Evolutionary conservation across 2,113 vertebrate genomes (phyloP), one percentile per base, ranked within the genome.

Genomic region (Apteryx mantelli): DNA sequence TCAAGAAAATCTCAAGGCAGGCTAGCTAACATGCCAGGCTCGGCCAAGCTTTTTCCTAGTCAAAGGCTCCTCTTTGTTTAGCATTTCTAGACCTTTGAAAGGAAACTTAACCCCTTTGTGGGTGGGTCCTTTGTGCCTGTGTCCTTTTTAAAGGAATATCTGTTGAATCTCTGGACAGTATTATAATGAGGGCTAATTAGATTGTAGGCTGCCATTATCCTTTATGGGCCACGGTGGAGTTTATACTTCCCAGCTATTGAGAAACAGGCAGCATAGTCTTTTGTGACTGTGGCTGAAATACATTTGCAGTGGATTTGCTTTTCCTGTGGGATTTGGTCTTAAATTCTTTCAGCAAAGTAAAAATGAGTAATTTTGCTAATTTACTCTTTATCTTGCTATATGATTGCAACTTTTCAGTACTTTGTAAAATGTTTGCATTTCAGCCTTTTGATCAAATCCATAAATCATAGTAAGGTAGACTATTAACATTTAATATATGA

Each of bases 141-240:
- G 64, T 93, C 34, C 52, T 75, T 93, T 92, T 44, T 69, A 63
- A 89, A 82, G 21, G 61, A 69, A 38, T 66, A 86, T 55, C 75
- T 97, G 68, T 81, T 91, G 58, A 70, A 77, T 83, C 48, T 89
- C 75, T 88, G 26, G 70, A 38, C 22, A 17, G 58, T 74, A 65
- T 87, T 94, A 46, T 63, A 88, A 48, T 79, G 73, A 83, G 53
- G 44, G 28, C 68, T 94, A 68, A 91, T 94, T 77, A 90, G 82
- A 74, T 36, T 93, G 63, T 42, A 89, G 71, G 34, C 30, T 91
- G n/a, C 30, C 48, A 42, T 93, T 91, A 79, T 36, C 42, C 71
- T 82, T n/a, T 77, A 9, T 90, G 50, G 80, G 25, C 66, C 92
- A 58, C 63, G 77, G 66, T 66, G n/a, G 53, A 58, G 40, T 83